These are phyloP conservation scores for Dryocosmus kuriphilus DNA, from an alignment of 2,888 invertebrate species.

Conservation along the genomic window DNA sequence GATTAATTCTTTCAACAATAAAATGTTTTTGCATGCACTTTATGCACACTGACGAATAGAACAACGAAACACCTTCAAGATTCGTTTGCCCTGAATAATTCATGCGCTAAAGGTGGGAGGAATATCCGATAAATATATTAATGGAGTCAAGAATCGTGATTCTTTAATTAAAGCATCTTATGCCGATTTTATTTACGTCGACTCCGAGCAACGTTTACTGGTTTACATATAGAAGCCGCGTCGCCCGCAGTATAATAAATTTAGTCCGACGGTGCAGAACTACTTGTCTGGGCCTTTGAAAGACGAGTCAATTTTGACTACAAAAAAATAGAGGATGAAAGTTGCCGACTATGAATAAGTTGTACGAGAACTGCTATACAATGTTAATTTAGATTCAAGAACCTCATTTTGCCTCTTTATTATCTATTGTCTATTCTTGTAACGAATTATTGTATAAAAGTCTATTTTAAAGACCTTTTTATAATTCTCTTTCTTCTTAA, in stretches of 20 bases:
- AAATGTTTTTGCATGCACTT: conserved; percentile 18
- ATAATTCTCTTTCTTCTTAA: background rate
- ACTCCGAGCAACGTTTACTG: conserved; percentile 1
- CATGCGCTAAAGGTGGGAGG: conserved; percentile 15
- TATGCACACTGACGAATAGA: conserved; percentile 11
- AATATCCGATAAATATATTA: conserved; percentile 37
- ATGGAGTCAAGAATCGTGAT: conserved; percentile 27
- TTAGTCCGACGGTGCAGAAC: background rate
- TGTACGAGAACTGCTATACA: background rate
- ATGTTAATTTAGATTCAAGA: background rate
- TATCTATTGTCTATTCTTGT: conserved; percentile 1
- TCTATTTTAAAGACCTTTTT: background rate
- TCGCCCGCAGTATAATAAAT: conserved; percentile 25
- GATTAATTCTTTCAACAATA: conserved; percentile 6
- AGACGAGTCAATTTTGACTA: background rate
- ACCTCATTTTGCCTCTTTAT: background rate
- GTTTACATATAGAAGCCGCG: conserved; percentile 13
- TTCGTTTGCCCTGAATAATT: conserved; percentile 31
- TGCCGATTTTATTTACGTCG: conserved; percentile 22
- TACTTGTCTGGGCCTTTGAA: background rate
- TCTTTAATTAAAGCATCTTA: conserved; percentile 35
- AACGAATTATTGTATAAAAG: background rate
- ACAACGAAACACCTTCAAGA: conserved; percentile 31
- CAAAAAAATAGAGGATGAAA: background rate
- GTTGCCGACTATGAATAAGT: background rate